phyloP scores from a whole-genome alignment of 2,888 invertebrate species.

The Lamellibrachia satsuma region DNA sequence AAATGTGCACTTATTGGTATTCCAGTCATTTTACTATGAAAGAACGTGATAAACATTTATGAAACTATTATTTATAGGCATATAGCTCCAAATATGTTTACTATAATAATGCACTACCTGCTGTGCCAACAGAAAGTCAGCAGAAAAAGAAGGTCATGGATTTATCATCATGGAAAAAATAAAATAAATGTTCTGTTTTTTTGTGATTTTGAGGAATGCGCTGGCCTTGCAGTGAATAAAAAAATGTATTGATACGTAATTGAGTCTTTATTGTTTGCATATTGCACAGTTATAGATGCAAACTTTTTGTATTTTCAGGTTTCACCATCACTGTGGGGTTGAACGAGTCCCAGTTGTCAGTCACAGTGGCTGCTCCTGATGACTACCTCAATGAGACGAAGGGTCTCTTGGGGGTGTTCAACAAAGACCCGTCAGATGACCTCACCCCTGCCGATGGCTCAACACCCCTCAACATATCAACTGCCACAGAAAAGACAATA shows the following conservation, averaged over 20 bases:
- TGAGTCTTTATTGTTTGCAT: background rate
- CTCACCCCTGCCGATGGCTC: conserved; percentile 17
- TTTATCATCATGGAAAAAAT: background rate
- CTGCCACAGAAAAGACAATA: conserved; percentile 14
- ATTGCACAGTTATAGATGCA: background rate
- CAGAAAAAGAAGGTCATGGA: background rate
- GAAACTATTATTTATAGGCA: no score
- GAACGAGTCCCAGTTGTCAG: conserved; percentile 1
- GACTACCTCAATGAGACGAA: conserved; percentile 7
- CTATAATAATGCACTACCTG: no score
- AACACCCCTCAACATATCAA: background rate
- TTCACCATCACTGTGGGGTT: background rate
- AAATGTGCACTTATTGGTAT: no score
- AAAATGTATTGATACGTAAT: background rate
- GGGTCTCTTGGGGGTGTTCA: conserved; percentile 23
- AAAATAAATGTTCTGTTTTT: background rate
- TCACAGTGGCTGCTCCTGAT: background rate
- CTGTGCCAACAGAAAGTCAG: background rate
- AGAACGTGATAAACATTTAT: no score
- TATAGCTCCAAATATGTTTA: no score
- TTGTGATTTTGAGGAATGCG: background rate
- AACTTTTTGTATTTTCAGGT: background rate
- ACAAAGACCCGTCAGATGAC: conserved; percentile 21
- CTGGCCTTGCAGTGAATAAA: background rate
- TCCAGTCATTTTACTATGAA: no score